These are phyloP conservation scores for Drosophila repletoides DNA, from an alignment of 1,140 invertebrate species.

Conservation along the genomic window DNA sequence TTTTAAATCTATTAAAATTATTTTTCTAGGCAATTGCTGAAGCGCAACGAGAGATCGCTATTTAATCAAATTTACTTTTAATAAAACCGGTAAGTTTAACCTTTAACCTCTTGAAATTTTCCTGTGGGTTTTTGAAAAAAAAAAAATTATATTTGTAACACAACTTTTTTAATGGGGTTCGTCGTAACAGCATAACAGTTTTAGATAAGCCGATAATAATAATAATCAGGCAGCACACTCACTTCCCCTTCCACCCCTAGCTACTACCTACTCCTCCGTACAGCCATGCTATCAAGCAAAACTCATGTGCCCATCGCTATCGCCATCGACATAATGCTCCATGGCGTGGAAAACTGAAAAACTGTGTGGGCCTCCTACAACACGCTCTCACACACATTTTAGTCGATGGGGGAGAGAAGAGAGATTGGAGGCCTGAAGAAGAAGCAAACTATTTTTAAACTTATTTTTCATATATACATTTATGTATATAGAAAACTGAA, in stretches of 20 bases:
- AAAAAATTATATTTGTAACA: background rate
- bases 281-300: background rate
- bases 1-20: too few species aligned
- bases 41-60: too few species aligned
- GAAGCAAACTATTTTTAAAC: conserved; percentile 72
- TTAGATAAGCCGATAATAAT: conserved; percentile 18
- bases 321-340: conserved; percentile 20
- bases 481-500: too few species aligned
- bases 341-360: conserved; percentile 31
- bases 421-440: conserved; percentile 33
- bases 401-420: background rate
- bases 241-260: background rate
- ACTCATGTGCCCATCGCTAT: conserved; percentile 15
- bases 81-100: background rate
- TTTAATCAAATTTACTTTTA: too few species aligned
- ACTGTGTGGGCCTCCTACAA: conserved; percentile 7
- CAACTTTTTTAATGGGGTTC: background rate
- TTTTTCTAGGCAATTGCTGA: too few species aligned
- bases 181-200: conserved; percentile 14
- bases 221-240: background rate
- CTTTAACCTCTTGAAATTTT: too few species aligned
- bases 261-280: background rate
- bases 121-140: too few species aligned
- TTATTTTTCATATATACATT: conserved; percentile 53
- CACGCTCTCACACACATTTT: background rate